Evolutionary conservation across 2,797 vertebrate species (phyloP).

Genomic region (Euphonia xanthogaster): DNA sequence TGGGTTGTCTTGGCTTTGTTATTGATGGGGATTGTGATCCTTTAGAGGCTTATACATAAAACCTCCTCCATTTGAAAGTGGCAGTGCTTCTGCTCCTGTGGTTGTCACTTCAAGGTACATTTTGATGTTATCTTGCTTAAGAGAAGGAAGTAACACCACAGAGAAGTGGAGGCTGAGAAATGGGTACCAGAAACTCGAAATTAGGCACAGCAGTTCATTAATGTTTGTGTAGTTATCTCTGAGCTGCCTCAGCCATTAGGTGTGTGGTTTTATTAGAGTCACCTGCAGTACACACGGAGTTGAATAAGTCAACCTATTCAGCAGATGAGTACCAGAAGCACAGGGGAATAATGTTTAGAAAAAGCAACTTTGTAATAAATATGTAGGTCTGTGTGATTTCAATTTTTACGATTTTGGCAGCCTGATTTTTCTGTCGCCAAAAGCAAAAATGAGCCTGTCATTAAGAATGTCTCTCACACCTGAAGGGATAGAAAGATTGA

Average conservation of each 20-base stretch:
- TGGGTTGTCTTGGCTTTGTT: fast-evolving
- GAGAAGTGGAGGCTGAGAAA: neutral
- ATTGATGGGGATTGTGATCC: neutral
- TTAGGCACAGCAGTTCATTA: neutral
- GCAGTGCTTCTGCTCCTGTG: neutral
- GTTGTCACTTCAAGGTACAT: neutral
- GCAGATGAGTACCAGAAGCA: neutral
- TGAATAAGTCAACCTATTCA: neutral
- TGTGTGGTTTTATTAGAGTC: neutral
- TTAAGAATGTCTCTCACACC: neutral
- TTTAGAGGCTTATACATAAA: neutral
- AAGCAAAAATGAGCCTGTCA: neutral
- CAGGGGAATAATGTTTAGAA: neutral
- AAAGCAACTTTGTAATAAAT: neutral
- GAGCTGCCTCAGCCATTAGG: neutral
- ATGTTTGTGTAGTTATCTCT: neutral
- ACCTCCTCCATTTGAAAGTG: neutral
- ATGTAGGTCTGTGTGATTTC: neutral
- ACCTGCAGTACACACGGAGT: neutral
- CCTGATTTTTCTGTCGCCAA: neutral
- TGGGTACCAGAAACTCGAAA: neutral
- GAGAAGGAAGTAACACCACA: neutral
- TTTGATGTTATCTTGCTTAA: neutral
- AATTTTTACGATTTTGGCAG: neutral
- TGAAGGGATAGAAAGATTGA: neutral